phyloP scores from a whole-genome alignment of 2,888 invertebrate species.

The Rotaria sp. region DNA sequence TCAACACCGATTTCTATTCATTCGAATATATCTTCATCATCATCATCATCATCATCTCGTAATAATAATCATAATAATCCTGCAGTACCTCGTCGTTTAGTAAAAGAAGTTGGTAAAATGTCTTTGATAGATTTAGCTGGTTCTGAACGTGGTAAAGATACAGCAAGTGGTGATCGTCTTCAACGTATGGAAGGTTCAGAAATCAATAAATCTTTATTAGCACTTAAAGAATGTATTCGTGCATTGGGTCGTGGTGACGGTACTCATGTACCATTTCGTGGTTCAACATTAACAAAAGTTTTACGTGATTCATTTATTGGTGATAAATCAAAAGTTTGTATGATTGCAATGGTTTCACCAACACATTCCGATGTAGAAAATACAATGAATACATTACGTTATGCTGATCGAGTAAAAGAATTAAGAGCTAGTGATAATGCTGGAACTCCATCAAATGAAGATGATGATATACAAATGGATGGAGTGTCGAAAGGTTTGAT shows the following conservation, averaged over 20 bases:
- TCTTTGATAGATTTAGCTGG: conserved; percentile 84
- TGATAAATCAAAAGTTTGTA: conserved; percentile 92
- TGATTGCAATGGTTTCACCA: conserved; percentile 99
- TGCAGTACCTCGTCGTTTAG: conserved; percentile 42
- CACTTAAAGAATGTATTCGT: conserved; percentile 84
- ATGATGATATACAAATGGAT: not conserved
- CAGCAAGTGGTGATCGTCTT: conserved; percentile 86
- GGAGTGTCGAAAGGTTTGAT: not conserved
- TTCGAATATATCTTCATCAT: not conserved
- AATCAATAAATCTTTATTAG: conserved; percentile 88
- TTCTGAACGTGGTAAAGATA: conserved; percentile 96
- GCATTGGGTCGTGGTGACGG: conserved; percentile 77
- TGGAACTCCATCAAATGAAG: not conserved
- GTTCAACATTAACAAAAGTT: conserved; percentile 90
- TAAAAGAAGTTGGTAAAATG: conserved; percentile 76
- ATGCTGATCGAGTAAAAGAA: conserved; percentile 68
- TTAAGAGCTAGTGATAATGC: conserved; percentile 26
- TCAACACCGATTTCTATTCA: conserved; percentile 41
- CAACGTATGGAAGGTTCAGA: conserved; percentile 92
- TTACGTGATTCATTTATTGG: conserved; percentile 94
- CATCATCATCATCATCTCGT: not conserved
- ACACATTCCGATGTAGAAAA: conserved; percentile 92
- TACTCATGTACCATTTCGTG: conserved; percentile 86
- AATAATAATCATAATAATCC: not conserved
- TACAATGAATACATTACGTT: conserved; percentile 89